These are phyloP conservation scores for Setophaga petechia DNA, from an alignment of 2,113 vertebrate species.

Conservation along the genomic window DNA sequence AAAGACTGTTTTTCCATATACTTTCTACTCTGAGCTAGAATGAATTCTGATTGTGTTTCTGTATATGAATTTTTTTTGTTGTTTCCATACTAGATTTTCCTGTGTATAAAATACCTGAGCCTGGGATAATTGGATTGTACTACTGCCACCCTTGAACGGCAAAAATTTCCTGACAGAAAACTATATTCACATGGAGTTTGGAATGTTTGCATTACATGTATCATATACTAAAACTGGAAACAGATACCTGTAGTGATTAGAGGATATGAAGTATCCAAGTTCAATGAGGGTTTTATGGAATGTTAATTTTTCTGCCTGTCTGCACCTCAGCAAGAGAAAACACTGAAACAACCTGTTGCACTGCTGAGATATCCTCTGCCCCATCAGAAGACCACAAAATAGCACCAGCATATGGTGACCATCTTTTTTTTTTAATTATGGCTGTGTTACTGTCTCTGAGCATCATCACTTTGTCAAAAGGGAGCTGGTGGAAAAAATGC, in stretches of 20 bases:
- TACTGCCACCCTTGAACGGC: background rate
- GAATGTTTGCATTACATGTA: background rate
- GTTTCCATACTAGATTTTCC: background rate
- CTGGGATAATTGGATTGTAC: background rate
- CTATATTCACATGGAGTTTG: background rate
- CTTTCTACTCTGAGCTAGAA: background rate
- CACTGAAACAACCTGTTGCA: fast-evolving
- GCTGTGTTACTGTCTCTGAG: background rate
- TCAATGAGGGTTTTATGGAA: background rate
- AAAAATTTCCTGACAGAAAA: background rate
- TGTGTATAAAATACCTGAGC: background rate
- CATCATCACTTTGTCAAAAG: background rate
- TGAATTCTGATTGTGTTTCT: background rate
- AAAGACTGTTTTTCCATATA: background rate
- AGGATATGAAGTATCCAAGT: background rate
- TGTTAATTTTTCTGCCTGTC: background rate
- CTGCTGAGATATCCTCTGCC: background rate
- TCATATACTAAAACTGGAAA: background rate
- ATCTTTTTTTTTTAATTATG: background rate
- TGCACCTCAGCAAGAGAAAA: background rate
- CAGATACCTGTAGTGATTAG: background rate
- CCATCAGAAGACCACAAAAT: background rate
- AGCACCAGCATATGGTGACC: background rate
- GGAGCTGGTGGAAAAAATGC: background rate
- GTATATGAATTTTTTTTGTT: background rate